Evolutionary conservation across 2,888 invertebrate genomes (phyloP), one percentile per base, ranked within the genome.

Genomic region (Busseola fusca): DNA sequence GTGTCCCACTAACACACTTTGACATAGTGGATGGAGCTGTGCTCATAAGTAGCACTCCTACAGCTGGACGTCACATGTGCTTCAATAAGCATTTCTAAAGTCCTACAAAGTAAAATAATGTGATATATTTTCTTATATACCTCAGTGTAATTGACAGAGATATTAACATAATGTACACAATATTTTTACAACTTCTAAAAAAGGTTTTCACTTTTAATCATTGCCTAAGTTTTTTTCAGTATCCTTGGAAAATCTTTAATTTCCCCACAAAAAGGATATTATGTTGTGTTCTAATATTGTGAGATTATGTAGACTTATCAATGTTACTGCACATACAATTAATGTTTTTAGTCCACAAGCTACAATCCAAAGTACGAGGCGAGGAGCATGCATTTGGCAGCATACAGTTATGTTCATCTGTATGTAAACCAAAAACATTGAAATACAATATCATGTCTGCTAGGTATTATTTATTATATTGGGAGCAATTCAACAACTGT

Each of bases 341-440:
- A 69, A 85, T 72, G 77, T 78, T 84, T 81, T 87, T 87, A 83
- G 72, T 87, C 87, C 87, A 86, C 83, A 85, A 87, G 83, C 81
- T 87, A 85, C 84, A 80, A 82, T 89, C 88, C 85, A 81, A 85
- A 87, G 80, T 85, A 86, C 81, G 82, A 82, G 85, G 86, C 86
- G 88, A 86, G 65, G 89, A 90, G 86, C 91, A 92, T 86, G 91
- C 87, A 85, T 92, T 92, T 85, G 93, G 92, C 89, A 91, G 91
- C 89, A 89, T 87, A 87, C 87, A 87, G 86, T 86, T 85, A 78
- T 84, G 83, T 84, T 91, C 90, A 91, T 93, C 92, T 92, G 91
- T 87, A 86, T 84, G 80, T 87, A 87, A 90, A 90, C 83, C 80
- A 88, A 84, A 83, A 78, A 80, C 80, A 84, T 80, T 57, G 65